phyloP scores from a whole-genome alignment of 2,797 vertebrate genomes.

The Squalus acanthias region DNA sequence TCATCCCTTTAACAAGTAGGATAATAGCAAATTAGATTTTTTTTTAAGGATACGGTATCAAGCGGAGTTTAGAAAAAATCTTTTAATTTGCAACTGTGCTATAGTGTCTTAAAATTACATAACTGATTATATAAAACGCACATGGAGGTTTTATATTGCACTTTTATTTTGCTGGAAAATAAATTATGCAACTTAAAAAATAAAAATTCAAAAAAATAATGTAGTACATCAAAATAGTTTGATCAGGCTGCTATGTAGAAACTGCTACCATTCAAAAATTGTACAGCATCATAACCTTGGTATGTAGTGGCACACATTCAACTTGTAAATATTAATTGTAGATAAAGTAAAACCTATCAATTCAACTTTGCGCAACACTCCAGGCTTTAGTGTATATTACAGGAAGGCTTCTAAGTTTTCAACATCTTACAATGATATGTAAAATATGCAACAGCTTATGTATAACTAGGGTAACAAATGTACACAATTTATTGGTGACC shows the following conservation, averaged over 20 bases:
- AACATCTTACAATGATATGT: conserved; percentile 55
- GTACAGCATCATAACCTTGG: conserved; percentile 60
- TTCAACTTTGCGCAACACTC: conserved; percentile 64
- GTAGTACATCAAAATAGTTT: conserved; percentile 71
- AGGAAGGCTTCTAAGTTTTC: conserved; percentile 56
- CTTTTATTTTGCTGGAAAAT: conserved; percentile 90
- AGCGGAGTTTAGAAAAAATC: not conserved
- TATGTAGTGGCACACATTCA: conserved; percentile 73
- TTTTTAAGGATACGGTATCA: not conserved
- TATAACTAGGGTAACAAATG: conserved; percentile 37
- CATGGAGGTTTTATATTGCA: conserved; percentile 60
- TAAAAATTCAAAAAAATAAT: conserved; percentile 68
- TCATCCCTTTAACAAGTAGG: not conserved
- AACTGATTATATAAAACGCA: conserved; percentile 30
- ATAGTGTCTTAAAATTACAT: conserved; percentile 10
- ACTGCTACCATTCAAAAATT: conserved; percentile 64
- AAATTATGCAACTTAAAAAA: conserved; percentile 86
- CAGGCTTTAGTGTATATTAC: conserved; percentile 61
- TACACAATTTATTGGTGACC: conserved; percentile 36
- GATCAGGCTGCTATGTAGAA: conserved; percentile 68
- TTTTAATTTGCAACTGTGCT: not conserved
- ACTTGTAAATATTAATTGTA: conserved; percentile 59
- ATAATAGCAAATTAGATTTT: not conserved
- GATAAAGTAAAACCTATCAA: conserved; percentile 62
- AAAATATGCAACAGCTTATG: conserved; percentile 45